Evolutionary conservation across 2,113 vertebrate genomes (phyloP).

Genomic region (Poeciliopsis retropinna): DNA sequence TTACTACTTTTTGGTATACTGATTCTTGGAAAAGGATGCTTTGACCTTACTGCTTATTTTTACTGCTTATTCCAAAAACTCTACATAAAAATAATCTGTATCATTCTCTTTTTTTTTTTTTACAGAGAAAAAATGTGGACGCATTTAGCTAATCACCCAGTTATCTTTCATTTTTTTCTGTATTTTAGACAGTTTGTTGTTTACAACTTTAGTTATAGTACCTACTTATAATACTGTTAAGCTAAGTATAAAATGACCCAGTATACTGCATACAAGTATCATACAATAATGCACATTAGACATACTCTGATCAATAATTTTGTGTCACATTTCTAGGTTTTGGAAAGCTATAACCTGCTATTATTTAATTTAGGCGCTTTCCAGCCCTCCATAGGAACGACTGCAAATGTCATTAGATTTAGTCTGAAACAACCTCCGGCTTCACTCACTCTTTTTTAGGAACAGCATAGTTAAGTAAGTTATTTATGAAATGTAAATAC

Average conservation of each 20-base stretch:
- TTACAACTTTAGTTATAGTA: neutral
- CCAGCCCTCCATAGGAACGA: no score
- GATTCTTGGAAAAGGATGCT: neutral
- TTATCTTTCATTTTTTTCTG: neutral
- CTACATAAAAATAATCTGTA: neutral
- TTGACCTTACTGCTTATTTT: neutral
- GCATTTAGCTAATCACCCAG: neutral
- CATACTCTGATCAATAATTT: neutral
- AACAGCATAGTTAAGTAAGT: neutral
- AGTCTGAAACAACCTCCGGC: neutral
- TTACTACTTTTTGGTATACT: neutral
- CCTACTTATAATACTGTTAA: neutral
- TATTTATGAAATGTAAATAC: constrained; percentile 30
- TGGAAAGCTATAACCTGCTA: neutral
- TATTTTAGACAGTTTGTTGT: neutral
- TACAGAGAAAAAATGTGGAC: neutral
- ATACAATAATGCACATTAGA: neutral
- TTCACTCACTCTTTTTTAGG: neutral
- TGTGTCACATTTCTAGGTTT: neutral
- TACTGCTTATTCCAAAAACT: neutral
- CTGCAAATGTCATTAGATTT: neutral
- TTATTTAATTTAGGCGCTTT: neutral
- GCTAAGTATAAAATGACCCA: neutral
- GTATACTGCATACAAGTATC: neutral
- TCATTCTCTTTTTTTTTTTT: neutral